These are phyloP conservation scores for Suillia variegata DNA, from an alignment of 2,888 invertebrate genomes.

Conservation along the genomic window DNA sequence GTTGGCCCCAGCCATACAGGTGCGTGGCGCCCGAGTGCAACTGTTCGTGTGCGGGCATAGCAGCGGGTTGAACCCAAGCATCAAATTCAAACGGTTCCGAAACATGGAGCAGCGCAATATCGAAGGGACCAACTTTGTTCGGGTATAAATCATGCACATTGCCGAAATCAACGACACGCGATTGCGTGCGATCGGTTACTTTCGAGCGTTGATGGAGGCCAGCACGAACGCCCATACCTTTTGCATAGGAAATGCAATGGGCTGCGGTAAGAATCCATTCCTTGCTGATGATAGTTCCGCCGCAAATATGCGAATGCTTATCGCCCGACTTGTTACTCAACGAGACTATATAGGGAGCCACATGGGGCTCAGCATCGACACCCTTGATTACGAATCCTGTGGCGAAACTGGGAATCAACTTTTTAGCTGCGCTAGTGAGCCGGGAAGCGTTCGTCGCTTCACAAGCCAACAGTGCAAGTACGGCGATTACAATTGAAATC, in stretches of 20 bases:
- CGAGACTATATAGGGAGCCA: conserved; percentile 62
- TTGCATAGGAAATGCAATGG: conserved; percentile 49
- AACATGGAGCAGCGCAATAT: conserved; percentile 64
- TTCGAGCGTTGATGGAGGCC: no score
- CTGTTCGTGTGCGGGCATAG: conserved; percentile 47
- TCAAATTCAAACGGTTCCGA: conserved; percentile 46
- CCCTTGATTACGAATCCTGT: conserved; percentile 55
- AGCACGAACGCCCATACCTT: conserved; percentile 53
- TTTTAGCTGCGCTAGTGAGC: no score
- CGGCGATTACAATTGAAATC: no score
- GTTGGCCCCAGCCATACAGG: conserved; percentile 62
- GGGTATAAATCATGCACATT: conserved; percentile 49
- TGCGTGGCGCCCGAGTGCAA: conserved; percentile 47
- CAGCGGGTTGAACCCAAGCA: no score
- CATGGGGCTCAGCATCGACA: conserved; percentile 53
- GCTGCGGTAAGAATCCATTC: conserved; percentile 60
- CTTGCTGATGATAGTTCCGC: conserved; percentile 57
- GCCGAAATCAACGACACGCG: conserved; percentile 45
- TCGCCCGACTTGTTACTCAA: conserved; percentile 39
- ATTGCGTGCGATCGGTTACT: conserved; percentile 48
- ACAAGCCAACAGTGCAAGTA: no score
- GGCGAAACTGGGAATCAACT: conserved; percentile 45
- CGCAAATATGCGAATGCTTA: no score
- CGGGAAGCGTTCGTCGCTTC: no score
- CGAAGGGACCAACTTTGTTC: conserved; percentile 62